Conservation (phyloP, 2,113 vertebrate genomes). For the Ictalurus furcatus region DNA sequence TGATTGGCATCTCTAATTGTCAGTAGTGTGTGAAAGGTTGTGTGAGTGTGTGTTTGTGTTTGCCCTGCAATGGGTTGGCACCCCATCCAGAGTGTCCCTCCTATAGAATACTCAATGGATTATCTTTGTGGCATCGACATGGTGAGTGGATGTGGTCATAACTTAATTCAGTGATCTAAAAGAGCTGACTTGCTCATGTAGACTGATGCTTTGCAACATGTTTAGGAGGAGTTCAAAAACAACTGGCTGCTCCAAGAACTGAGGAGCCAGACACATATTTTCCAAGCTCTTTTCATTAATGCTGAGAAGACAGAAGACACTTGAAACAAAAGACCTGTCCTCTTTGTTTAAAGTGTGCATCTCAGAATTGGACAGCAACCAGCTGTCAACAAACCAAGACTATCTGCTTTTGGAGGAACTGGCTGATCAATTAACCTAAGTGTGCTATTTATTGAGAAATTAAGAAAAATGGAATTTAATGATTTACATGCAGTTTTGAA, state of each 20-base stretch:
- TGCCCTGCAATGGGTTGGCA: neutral
- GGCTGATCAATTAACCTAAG: too few relatives aligned
- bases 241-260: neutral
- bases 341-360: too few relatives aligned
- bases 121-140: neutral
- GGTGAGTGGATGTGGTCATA: neutral
- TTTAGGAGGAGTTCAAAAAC: neutral
- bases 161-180: neutral
- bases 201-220: neutral
- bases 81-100: neutral
- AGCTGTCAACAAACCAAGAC: too few relatives aligned
- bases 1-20: too few relatives aligned
- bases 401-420: too few relatives aligned
- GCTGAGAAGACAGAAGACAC: neutral
- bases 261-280: neutral
- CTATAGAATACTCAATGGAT: neutral
- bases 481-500: too few relatives aligned
- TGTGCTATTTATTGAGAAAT: too few relatives aligned
- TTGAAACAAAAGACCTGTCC: too few relatives aligned
- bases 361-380: too few relatives aligned
- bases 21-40: too few relatives aligned
- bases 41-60: neutral
- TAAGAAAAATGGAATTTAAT: too few relatives aligned
- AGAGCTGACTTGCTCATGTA: neutral
- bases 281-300: neutral